Conservation (phyloP, 1,140 invertebrate genomes). For the Calycopis cecrops region DNA sequence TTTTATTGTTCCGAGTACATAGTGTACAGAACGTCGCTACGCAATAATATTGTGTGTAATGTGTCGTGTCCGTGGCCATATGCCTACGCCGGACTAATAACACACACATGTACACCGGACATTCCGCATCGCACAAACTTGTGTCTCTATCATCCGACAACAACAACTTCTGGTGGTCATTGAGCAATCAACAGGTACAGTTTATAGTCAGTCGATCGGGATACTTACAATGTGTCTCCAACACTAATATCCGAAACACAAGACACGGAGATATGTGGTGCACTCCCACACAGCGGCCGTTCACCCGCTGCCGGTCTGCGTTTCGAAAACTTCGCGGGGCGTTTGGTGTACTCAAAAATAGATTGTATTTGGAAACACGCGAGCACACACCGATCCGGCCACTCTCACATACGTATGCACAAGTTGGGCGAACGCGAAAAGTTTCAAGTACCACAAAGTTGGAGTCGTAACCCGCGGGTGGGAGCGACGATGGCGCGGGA, state of each 20-base stretch:
- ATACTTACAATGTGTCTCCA: constrained; percentile 68
- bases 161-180: constrained; percentile 7
- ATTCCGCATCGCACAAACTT: constrained; percentile 35
- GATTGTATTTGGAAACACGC: constrained; percentile 50
- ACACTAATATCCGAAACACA: constrained; percentile 71
- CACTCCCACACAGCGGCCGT: constrained; percentile 61
- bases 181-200: constrained; percentile 52
- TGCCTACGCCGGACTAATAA: background rate
- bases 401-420: constrained; percentile 36
- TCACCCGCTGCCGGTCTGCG: constrained; percentile 61
- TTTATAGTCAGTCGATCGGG: constrained; percentile 52
- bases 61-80: constrained; percentile 16
- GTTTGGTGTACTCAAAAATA: constrained; percentile 73
- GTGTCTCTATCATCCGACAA: constrained; percentile 24
- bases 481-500: constrained; percentile 50
- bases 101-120: constrained; percentile 12
- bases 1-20: constrained; percentile 8
- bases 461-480: constrained; percentile 53
- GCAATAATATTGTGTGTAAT: background rate
- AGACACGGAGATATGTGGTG: constrained; percentile 51
- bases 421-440: constrained; percentile 52
- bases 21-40: background rate
- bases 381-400: constrained; percentile 43
- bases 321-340: constrained; percentile 69
- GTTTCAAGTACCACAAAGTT: constrained; percentile 71